Evolutionary conservation across 2,113 vertebrate species (phyloP).

Genomic region (Rhynchomys soricoides): DNA sequence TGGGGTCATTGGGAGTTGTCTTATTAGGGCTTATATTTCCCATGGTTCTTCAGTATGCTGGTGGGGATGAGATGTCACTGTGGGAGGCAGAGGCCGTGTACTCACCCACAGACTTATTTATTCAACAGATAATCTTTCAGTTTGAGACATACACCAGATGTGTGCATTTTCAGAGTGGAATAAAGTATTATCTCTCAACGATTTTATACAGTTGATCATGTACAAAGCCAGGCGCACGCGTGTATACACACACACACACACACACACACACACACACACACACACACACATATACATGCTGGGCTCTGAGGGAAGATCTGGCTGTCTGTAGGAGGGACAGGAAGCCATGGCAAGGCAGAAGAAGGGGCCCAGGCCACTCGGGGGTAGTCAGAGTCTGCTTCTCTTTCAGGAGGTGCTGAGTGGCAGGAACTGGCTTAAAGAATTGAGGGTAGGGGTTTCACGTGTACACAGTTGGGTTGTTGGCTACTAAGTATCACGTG

Average conservation of each 20-base stretch:
- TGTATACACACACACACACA: no score
- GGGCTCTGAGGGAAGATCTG: not conserved
- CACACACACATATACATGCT: no score
- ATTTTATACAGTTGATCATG: not conserved
- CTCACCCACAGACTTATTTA: not conserved
- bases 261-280: no score
- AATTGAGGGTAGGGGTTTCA: not conserved
- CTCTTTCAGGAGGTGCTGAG: not conserved
- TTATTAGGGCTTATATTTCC: not conserved
- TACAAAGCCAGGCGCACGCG: not conserved
- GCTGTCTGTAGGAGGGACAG: not conserved
- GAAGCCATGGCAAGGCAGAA: not conserved
- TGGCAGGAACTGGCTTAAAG: not conserved
- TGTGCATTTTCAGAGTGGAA: not conserved
- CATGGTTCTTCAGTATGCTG: not conserved
- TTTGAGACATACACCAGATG: not conserved
- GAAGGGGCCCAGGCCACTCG: not conserved
- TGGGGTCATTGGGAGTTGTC: not conserved
- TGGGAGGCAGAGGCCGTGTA: not conserved
- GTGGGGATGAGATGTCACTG: not conserved
- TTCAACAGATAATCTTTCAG: constrained; percentile 39
- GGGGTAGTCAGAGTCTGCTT: not conserved
- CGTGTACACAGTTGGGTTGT: not conserved
- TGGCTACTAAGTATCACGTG: not conserved
- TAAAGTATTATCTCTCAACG: not conserved